phyloP scores from a whole-genome alignment of 2,888 invertebrate genomes.

The Patella ulyssiponensis region DNA sequence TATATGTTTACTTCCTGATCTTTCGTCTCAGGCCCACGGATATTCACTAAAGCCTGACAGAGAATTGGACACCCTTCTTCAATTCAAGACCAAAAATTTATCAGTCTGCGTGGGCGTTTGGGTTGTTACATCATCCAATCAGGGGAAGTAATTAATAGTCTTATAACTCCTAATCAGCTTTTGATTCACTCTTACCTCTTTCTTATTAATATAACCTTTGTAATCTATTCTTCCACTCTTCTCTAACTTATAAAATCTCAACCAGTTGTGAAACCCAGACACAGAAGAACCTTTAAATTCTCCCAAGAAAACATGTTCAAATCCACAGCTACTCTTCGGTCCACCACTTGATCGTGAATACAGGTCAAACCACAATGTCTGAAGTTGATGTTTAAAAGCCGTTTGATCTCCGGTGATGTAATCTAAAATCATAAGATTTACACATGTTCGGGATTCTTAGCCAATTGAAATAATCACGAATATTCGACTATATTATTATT shows the following conservation, averaged over 20 bases:
- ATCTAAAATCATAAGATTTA: slow-evolving; percentile 42
- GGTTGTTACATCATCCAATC: too few relatives aligned
- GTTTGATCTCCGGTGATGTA: slow-evolving; percentile 14
- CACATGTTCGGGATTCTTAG: slow-evolving; percentile 31
- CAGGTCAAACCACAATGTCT: slow-evolving; percentile 77
- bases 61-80: too few relatives aligned
- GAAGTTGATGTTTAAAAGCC: slow-evolving; percentile 64
- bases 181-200: slow-evolving; percentile 25
- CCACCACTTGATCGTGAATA: slow-evolving; percentile 80
- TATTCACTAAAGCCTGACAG: too few relatives aligned
- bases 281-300: slow-evolving; percentile 85
- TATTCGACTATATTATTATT: too few relatives aligned
- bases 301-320: slow-evolving; percentile 92
- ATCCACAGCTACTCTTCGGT: slow-evolving; percentile 88
- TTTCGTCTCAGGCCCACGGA: too few relatives aligned
- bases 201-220: slow-evolving; percentile 50
- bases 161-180: too few relatives aligned
- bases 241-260: slow-evolving; percentile 87
- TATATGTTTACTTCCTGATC: too few relatives aligned
- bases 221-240: slow-evolving; percentile 50
- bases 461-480: too few relatives aligned
- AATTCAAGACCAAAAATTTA: too few relatives aligned
- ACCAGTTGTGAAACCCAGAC: slow-evolving; percentile 91
- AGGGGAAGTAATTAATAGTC: too few relatives aligned
- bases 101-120: too few relatives aligned